Evolutionary conservation across 2,797 vertebrate genomes (phyloP).

Genomic region (Takifugu ocellatus): DNA sequence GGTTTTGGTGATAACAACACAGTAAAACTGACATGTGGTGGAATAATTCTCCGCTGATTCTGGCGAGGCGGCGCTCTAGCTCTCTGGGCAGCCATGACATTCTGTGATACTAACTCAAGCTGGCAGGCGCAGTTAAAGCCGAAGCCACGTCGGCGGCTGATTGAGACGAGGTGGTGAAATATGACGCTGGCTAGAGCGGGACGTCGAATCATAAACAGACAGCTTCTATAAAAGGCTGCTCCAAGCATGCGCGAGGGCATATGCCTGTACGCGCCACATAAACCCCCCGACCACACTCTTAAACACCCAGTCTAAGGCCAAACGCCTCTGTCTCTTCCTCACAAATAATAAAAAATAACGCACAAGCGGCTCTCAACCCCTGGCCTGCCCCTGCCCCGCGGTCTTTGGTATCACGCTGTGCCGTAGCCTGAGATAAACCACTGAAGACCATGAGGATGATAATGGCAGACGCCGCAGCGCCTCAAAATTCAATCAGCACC

Average conservation of each 20-base stretch:
- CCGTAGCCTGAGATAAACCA: slow-evolving; percentile 76
- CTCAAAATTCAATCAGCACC: slow-evolving; percentile 80
- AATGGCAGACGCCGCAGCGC: slow-evolving; percentile 75
- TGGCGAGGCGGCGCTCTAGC: slow-evolving; percentile 38
- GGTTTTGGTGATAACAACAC: slow-evolving; percentile 56
- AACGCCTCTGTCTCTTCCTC: slow-evolving; percentile 13
- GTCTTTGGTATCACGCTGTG: slow-evolving; percentile 66
- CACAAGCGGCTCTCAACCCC: slow-evolving; percentile 32
- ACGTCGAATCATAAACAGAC: slow-evolving; percentile 55
- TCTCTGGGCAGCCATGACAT: slow-evolving; percentile 60
- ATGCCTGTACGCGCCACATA: background rate
- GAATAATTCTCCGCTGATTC: slow-evolving; percentile 63
- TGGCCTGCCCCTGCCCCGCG: slow-evolving; percentile 42
- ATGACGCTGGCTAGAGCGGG: slow-evolving; percentile 20
- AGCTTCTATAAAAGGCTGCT: slow-evolving; percentile 14
- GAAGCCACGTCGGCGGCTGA: slow-evolving; percentile 49
- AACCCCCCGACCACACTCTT: slow-evolving; percentile 22
- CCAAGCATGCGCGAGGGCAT: slow-evolving; percentile 3
- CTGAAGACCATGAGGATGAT: slow-evolving; percentile 77
- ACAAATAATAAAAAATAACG: slow-evolving; percentile 32
- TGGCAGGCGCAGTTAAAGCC: slow-evolving; percentile 71
- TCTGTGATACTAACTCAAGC: slow-evolving; percentile 67
- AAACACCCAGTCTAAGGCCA: slow-evolving; percentile 21
- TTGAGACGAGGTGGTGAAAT: slow-evolving; percentile 45
- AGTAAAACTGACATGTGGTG: slow-evolving; percentile 61